Base-by-base conservation (phyloP, 1,140 invertebrate genomes). In the Grapholita molesta region DNA sequence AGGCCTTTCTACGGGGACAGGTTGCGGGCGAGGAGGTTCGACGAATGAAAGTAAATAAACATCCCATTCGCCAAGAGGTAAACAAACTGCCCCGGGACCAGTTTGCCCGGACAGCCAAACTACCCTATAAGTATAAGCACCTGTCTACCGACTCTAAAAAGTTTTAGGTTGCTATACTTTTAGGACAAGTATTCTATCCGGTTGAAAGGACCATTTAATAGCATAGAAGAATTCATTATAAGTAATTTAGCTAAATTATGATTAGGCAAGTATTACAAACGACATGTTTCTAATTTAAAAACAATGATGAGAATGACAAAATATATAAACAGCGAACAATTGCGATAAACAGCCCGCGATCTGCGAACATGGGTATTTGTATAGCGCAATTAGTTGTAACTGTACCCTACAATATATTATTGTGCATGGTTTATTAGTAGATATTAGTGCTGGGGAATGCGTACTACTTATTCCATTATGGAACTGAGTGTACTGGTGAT, bases 401-500 rank as follows among this genome's bases (percentile, higher is more conserved):
- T 33, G 33, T 64, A 64, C 61, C n/a, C 55, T 15, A 61, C 55
- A 28, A 42, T 66, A 66, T 66, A 15, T n/a, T n/a, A n/a, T 35
- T 66, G 64, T 66, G 64, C 55, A 30, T 61, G 25, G 55, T 52
- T 21, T 21, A 30, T 53, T 52, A 61, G 55, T 61, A 61, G 55
- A 61, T 67, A 21, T 67, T 78, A 78, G 70, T 79, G 76, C 77
- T 82, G 83, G 82, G 78, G 84, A 88, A 89, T 86, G 86, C 82
- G 84, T 79, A 86, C 79, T 82, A 90, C 84, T 82, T 89, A 89
- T 78, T 80, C 74, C 87, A 81, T 89, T 91, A 81, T 88, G 78
- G 86, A 89, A 88, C 82, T 89, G 83, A 86, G 85, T 83, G 82
- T 80, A 76, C 78, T 91, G 88, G 88, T 92, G 90, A 92, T 91